A percentile compares a stretch with the other conserved stretches of the same genome.
Evolutionary conservation across 2,888 invertebrate species (phyloP).

Genomic region (Lasiommata megera): DNA sequence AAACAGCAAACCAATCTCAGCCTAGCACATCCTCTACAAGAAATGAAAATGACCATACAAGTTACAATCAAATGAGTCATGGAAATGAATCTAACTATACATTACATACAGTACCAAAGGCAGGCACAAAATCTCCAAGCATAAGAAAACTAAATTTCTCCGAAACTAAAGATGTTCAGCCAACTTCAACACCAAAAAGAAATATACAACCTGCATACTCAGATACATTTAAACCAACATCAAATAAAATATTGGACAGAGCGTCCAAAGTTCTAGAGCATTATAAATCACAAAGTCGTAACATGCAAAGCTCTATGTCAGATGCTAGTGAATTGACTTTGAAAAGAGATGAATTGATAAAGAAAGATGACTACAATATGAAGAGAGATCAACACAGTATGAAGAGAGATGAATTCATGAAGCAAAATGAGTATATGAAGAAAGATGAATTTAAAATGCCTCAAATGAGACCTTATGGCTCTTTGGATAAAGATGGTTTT

Average conservation of each 20-base stretch:
- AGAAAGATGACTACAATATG: not conserved
- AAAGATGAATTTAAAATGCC: slow-evolving; percentile 57
- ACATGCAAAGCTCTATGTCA: slow-evolving; percentile 44
- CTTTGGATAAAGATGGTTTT: slow-evolving; percentile 46
- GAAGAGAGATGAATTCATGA: not conserved
- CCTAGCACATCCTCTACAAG: slow-evolving; percentile 23
- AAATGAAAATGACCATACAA: no score
- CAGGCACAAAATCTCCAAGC: slow-evolving; percentile 53
- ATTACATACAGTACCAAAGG: slow-evolving; percentile 20
- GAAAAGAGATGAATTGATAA: not conserved
- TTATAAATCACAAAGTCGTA: slow-evolving; percentile 60
- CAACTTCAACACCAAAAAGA: slow-evolving; percentile 70
- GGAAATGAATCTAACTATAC: not conserved
- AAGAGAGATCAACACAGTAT: slow-evolving; percentile 2
- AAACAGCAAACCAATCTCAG: slow-evolving; percentile 45
- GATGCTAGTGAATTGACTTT: slow-evolving; percentile 45
- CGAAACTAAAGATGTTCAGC: slow-evolving; percentile 63
- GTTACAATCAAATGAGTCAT: no score
- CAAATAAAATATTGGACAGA: slow-evolving; percentile 68
- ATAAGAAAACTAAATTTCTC: slow-evolving; percentile 60
- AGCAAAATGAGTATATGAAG: not conserved
- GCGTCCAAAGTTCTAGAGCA: slow-evolving; percentile 71
- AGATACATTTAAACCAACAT: slow-evolving; percentile 61
- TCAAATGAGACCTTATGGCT: slow-evolving; percentile 65
- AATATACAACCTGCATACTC: slow-evolving; percentile 40